phyloP scores from a whole-genome alignment of 2,113 vertebrate species.

The Anthoscopus minutus region DNA sequence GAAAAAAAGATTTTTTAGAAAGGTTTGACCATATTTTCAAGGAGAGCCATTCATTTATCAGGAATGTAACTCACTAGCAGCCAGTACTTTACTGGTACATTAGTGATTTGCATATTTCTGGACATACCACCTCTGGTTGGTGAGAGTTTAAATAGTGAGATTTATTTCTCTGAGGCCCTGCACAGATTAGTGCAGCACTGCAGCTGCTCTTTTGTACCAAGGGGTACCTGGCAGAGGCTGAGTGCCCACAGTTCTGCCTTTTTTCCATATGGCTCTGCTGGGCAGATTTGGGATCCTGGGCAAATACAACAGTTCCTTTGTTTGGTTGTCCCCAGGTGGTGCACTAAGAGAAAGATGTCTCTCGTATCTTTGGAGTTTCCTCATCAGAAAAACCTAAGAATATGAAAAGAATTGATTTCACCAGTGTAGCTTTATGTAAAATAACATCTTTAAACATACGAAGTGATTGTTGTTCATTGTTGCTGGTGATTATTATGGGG shows the following conservation, averaged over 20 bases:
- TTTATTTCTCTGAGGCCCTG: background rate
- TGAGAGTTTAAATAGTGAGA: background rate
- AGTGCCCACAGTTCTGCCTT: background rate
- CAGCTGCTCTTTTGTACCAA: background rate
- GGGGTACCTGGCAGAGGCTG: background rate
- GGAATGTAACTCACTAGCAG: background rate
- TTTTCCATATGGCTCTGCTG: background rate
- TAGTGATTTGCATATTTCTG: background rate
- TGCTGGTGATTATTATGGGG: background rate
- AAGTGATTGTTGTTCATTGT: background rate
- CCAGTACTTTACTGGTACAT: background rate
- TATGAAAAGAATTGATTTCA: background rate
- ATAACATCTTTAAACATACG: background rate
- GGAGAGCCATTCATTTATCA: background rate
- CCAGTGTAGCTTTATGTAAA: background rate
- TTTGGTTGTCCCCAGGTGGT: background rate
- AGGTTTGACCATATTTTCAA: background rate
- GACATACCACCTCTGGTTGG: background rate
- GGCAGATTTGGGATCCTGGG: background rate
- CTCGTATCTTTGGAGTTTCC: background rate
- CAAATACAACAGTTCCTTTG: background rate
- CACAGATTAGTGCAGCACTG: background rate
- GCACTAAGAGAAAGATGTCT: background rate
- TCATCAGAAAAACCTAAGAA: background rate
- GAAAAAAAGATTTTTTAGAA: slow-evolving; percentile 9